These are phyloP conservation scores for Bombus terrestris DNA, from an alignment of 1,140 invertebrate species.

Conservation along the genomic window DNA sequence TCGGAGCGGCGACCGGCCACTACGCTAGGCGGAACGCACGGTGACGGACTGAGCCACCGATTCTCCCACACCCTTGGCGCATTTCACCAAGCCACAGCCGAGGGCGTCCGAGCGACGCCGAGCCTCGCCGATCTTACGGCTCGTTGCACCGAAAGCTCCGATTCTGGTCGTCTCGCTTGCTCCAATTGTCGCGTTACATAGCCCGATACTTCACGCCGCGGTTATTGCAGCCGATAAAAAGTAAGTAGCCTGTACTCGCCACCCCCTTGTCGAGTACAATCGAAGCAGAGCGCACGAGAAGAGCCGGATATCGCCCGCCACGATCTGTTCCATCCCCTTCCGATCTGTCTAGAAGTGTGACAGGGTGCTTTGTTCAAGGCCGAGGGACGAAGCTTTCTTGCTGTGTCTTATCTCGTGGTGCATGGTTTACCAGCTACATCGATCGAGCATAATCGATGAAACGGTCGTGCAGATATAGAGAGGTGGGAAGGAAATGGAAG, in stretches of 20 bases:
- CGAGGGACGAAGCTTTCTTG: background rate
- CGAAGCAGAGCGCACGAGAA: background rate
- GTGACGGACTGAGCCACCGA: constrained; percentile 67
- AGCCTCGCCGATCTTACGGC: constrained; percentile 55
- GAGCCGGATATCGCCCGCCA: constrained; percentile 4
- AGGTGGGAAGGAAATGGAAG: background rate
- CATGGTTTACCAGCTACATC: background rate
- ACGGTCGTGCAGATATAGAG: background rate
- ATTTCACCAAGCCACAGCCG: constrained; percentile 59
- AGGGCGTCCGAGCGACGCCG: constrained; percentile 59
- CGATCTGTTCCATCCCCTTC: background rate
- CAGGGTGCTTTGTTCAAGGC: background rate
- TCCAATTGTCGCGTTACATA: constrained; percentile 7
- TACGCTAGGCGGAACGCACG: constrained; percentile 53
- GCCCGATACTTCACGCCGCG: background rate
- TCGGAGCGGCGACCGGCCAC: constrained; percentile 13
- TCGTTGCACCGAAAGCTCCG: constrained; percentile 61
- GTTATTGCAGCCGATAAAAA: constrained; percentile 33
- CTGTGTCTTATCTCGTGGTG: background rate
- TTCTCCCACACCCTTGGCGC: constrained; percentile 63
- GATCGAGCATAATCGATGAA: constrained; percentile 1
- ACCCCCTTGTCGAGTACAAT: background rate
- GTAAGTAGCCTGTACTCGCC: background rate
- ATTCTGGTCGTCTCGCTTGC: constrained; percentile 35
- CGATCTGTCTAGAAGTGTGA: background rate